phyloP scores from a whole-genome alignment of 2,888 invertebrate genomes.

The Epicampocera succincta region DNA sequence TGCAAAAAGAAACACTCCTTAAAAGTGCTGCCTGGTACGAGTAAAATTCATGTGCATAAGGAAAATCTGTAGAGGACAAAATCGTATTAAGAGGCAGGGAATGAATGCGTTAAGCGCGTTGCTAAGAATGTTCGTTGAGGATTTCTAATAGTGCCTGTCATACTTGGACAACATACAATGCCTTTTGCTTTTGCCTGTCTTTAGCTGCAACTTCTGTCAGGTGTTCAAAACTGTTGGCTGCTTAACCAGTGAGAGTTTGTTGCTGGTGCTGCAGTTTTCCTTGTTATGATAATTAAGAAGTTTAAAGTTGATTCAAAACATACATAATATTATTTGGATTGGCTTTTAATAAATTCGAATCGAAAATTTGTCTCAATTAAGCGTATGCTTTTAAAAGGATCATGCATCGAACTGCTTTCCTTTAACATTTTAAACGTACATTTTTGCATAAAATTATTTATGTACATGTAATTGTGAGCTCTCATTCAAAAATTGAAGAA shows the following conservation, averaged over 20 bases:
- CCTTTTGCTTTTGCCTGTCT: conserved; percentile 26
- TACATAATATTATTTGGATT: too few species aligned
- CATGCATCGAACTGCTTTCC: too few species aligned
- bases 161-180: conserved; percentile 65
- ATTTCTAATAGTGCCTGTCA: conserved; percentile 40
- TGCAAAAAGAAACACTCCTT: too few species aligned
- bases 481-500: too few species aligned
- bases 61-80: not conserved
- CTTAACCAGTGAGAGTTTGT: conserved; percentile 58
- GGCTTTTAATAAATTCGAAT: too few species aligned
- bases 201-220: conserved; percentile 48
- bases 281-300: conserved; percentile 57
- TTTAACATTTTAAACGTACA: too few species aligned
- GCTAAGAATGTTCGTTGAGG: conserved; percentile 1
- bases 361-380: too few species aligned
- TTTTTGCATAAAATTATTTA: too few species aligned
- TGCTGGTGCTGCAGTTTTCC: conserved; percentile 15
- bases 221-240: conserved; percentile 58
- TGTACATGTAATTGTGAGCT: too few species aligned
- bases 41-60: not conserved
- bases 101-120: conserved; percentile 23
- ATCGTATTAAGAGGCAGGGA: conserved; percentile 4
- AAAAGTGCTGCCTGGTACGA: too few species aligned
- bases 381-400: too few species aligned
- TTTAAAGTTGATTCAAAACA: conserved; percentile 1